phyloP scores from a whole-genome alignment of 2,113 vertebrate genomes.

The Alaudala cheleensis region DNA sequence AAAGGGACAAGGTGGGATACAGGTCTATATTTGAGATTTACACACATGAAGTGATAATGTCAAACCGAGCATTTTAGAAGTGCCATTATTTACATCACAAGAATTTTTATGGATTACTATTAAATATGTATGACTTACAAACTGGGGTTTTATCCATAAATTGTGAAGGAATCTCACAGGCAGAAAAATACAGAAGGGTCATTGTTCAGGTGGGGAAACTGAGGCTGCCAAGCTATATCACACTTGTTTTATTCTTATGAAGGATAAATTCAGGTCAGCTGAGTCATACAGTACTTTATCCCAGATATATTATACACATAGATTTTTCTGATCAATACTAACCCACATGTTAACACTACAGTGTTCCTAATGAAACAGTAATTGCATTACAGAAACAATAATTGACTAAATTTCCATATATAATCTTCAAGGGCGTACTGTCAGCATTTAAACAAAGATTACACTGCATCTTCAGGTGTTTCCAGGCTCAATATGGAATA shows the following conservation, averaged over 20 bases:
- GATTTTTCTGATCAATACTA: conserved; percentile 18
- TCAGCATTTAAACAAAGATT: conserved; percentile 31
- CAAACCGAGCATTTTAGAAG: not conserved
- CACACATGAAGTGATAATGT: not conserved
- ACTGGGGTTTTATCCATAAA: not conserved
- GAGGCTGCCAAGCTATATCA: not conserved
- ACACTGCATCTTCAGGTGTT: conserved; percentile 26
- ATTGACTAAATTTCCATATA: conserved; percentile 47
- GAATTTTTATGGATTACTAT: not conserved
- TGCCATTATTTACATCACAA: not conserved
- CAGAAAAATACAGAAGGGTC: not conserved
- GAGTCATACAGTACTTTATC: not conserved
- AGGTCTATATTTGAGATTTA: not conserved
- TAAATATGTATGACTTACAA: not conserved
- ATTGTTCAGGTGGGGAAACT: not conserved
- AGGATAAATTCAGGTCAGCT: not conserved
- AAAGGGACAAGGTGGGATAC: not conserved
- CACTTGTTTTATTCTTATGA: not conserved
- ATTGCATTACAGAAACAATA: conserved; percentile 30
- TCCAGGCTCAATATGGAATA: conserved; percentile 38
- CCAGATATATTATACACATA: not conserved
- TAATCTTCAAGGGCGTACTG: conserved; percentile 22
- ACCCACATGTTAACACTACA: not conserved
- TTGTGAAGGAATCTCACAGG: not conserved
- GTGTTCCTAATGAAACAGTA: conserved; percentile 14